phyloP scores from a whole-genome alignment of 2,888 invertebrate species.

The Patella depressa region DNA sequence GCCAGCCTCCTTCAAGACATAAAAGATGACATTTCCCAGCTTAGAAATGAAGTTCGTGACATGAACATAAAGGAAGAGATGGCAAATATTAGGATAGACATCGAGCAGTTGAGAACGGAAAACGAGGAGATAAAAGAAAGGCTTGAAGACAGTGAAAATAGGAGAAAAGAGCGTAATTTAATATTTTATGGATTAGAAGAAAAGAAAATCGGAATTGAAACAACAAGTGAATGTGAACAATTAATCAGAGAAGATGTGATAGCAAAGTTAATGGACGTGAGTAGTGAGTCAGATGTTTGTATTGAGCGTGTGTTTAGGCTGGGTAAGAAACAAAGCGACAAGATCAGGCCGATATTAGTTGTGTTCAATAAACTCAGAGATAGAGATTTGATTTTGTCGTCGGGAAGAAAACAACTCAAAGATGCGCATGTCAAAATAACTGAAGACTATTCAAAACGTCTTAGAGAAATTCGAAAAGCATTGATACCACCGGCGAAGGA shows the following conservation, averaged over 20 bases:
- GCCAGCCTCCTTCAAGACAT: not conserved
- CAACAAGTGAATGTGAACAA: not conserved
- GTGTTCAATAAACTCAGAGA: not conserved
- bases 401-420: not conserved
- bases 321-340: not conserved
- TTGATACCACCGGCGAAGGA: slow-evolving; percentile 11
- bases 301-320: not conserved
- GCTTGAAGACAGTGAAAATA: not conserved
- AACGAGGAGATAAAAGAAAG: not conserved
- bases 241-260: not conserved
- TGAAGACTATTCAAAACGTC: slow-evolving; percentile 10
- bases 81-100: not conserved
- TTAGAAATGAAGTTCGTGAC: not conserved
- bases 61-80: not conserved
- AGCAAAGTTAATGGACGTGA: not conserved
- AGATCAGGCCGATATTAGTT: not conserved
- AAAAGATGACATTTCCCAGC: not conserved
- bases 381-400: not conserved
- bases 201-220: not conserved
- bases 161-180: not conserved
- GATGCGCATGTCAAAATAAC: not conserved
- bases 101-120: not conserved
- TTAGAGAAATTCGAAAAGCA: slow-evolving; percentile 2
- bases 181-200: slow-evolving; percentile 4
- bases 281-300: not conserved